A percentile compares a stretch with the other conserved stretches of the same genome.
Evolutionary conservation across 2,113 vertebrate species (phyloP).

Genomic region (Peromyscus californicus): DNA sequence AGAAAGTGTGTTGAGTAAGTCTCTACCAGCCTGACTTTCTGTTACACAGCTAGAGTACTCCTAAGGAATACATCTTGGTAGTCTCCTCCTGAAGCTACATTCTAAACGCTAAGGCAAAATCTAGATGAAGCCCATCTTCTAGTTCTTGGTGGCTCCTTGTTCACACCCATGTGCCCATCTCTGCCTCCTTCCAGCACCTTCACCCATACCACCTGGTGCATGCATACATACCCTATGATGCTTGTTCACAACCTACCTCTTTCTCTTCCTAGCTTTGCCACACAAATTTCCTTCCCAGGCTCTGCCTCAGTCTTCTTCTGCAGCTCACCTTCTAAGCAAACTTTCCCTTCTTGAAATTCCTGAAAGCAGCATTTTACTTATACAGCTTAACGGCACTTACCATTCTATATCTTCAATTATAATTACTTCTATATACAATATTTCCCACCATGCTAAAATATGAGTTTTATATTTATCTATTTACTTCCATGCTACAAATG

Average conservation of each 20-base stretch:
- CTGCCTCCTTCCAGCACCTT: not conserved
- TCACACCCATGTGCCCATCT: not conserved
- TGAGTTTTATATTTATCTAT: not conserved
- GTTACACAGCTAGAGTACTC: not conserved
- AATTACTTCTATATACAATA: not conserved
- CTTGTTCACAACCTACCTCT: not conserved
- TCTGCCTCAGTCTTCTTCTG: not conserved
- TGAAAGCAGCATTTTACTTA: not conserved
- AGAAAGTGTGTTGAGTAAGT: not conserved
- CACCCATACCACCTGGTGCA: not conserved
- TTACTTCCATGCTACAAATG: not conserved
- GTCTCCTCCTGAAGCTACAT: not conserved
- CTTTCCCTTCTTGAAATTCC: not conserved
- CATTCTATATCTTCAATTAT: not conserved
- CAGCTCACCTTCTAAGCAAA: not conserved
- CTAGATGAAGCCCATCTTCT: not conserved
- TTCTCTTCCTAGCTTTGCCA: not conserved
- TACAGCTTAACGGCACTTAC: not conserved
- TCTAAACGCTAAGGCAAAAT: not conserved
- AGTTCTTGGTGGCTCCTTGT: not conserved
- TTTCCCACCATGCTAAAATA: not conserved
- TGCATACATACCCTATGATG: rapidly evolving
- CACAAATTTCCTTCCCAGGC: not conserved
- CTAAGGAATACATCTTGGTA: not conserved
- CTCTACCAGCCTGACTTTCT: not conserved